Evolutionary conservation across 2,113 vertebrate species (phyloP).

Genomic region (Tamias sibiricus): DNA sequence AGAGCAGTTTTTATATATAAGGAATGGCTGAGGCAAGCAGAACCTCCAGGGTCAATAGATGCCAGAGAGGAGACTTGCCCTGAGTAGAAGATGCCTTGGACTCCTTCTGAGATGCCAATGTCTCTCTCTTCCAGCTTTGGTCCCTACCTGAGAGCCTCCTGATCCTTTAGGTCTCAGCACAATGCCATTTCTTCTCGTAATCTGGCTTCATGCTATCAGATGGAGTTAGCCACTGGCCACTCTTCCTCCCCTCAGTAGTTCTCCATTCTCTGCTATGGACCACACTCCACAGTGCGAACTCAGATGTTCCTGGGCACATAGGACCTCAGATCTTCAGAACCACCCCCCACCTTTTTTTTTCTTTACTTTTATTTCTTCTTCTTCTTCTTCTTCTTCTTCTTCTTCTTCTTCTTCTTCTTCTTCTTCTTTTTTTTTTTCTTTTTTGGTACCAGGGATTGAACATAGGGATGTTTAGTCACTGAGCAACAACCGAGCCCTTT

Average conservation of each 20-base stretch:
- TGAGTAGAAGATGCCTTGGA: too few species aligned
- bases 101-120: background rate
- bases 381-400: too few species aligned
- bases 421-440: too few species aligned
- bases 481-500: too few species aligned
- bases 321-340: rapidly evolving
- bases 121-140: background rate
- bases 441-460: too few species aligned
- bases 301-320: rapidly evolving
- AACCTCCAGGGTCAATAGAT: background rate
- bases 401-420: too few species aligned
- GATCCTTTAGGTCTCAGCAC: too few species aligned
- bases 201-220: rapidly evolving
- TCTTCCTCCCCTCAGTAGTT: too few species aligned
- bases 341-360: too few species aligned
- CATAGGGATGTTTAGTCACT: too few species aligned
- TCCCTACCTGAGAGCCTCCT: background rate
- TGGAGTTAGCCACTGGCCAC: rapidly evolving
- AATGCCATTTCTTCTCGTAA: background rate
- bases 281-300: rapidly evolving
- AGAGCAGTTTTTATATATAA: too few species aligned
- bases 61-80: background rate
- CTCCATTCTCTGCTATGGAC: background rate
- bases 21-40: background rate
- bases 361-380: too few species aligned